Evolutionary conservation across 1,140 invertebrate genomes (phyloP).

Genomic region (Drosophila guanche): DNA sequence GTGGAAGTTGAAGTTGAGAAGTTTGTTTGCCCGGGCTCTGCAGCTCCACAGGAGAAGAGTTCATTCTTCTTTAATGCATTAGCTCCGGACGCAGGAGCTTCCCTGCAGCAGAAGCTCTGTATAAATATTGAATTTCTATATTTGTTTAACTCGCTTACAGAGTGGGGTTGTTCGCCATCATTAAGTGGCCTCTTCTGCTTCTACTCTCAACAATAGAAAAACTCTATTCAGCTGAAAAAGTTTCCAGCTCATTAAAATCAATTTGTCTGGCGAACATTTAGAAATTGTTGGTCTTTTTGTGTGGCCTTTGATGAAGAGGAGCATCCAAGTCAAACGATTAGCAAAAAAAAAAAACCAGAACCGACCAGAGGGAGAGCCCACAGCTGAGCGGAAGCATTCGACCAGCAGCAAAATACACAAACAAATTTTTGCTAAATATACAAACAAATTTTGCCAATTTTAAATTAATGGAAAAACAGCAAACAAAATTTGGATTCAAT

Average conservation of each 20-base stretch:
- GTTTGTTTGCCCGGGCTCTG: slow-evolving; percentile 42
- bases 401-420: slow-evolving; percentile 9
- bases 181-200: slow-evolving; percentile 13
- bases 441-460: slow-evolving; percentile 50
- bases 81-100: slow-evolving; percentile 11
- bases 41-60: slow-evolving; percentile 20
- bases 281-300: slow-evolving; percentile 12
- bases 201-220: slow-evolving; percentile 1
- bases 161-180: slow-evolving; percentile 7
- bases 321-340: slow-evolving; percentile 5
- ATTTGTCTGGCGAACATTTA: slow-evolving; percentile 41
- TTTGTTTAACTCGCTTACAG: slow-evolving; percentile 23
- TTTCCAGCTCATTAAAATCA: slow-evolving; percentile 51
- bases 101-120: too few relatives aligned
- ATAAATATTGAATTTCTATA: slow-evolving; percentile 24
- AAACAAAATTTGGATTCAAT: slow-evolving; percentile 60
- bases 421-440: slow-evolving; percentile 27
- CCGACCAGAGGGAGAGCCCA: too few relatives aligned
- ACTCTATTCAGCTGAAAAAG: slow-evolving; percentile 24
- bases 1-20: slow-evolving; percentile 15
- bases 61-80: slow-evolving; percentile 54
- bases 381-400: not conserved
- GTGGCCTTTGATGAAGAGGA: slow-evolving; percentile 29
- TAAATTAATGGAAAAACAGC: slow-evolving; percentile 39
- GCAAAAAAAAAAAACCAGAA: not conserved